Evolutionary conservation across 2,113 vertebrate species (phyloP).

Genomic region (Catagonus wagneri): DNA sequence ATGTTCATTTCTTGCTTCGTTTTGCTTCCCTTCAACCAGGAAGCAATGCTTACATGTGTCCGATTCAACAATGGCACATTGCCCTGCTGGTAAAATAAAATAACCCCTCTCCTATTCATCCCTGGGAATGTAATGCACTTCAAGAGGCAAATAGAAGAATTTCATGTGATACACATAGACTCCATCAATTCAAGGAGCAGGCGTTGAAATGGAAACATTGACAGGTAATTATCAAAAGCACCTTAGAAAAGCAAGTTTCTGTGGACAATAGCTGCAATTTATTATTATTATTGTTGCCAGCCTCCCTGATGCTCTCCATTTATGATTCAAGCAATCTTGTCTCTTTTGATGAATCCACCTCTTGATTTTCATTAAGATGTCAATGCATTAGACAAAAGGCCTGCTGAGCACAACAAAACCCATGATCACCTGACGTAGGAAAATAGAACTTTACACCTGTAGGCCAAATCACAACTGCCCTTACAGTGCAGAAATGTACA

Average conservation of each 20-base stretch:
- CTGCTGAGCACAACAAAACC: slow-evolving; percentile 74
- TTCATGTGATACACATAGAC: slow-evolving; percentile 72
- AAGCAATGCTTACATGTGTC: not conserved
- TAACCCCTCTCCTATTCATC: not conserved
- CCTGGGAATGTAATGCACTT: slow-evolving; percentile 56
- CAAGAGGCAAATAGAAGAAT: slow-evolving; percentile 64
- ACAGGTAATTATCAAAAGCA: slow-evolving; percentile 81
- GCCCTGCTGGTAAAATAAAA: slow-evolving; percentile 28
- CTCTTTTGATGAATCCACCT: slow-evolving; percentile 77
- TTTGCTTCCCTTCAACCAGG: slow-evolving; percentile 21
- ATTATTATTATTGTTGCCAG: slow-evolving; percentile 75
- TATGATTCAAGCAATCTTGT: slow-evolving; percentile 77
- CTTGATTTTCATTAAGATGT: slow-evolving; percentile 78
- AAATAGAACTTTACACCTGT: not conserved
- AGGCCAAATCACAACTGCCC: not conserved
- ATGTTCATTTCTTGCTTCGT: not conserved
- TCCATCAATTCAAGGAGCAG: slow-evolving; percentile 73
- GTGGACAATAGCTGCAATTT: slow-evolving; percentile 72
- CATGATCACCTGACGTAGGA: not conserved
- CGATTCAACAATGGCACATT: slow-evolving; percentile 7
- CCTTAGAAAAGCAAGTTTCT: slow-evolving; percentile 83
- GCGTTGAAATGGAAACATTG: slow-evolving; percentile 75
- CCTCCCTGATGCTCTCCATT: slow-evolving; percentile 67
- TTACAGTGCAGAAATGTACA: not conserved
- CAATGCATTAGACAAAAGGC: slow-evolving; percentile 71